phyloP scores from a whole-genome alignment of 2,797 vertebrate genomes.

The Poeciliopsis gracilis region DNA sequence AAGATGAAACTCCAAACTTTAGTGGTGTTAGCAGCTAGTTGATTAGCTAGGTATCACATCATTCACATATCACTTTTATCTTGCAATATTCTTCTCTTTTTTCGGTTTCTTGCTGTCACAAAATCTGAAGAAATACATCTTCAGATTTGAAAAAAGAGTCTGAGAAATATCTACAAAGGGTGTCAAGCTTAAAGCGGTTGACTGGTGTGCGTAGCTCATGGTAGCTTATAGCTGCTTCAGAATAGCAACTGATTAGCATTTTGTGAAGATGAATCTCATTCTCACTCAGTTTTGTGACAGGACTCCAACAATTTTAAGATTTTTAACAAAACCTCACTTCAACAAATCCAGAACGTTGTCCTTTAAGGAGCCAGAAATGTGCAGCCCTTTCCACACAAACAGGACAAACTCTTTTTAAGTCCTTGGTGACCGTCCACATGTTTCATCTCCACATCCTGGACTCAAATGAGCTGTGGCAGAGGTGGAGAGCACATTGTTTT shows the following conservation, averaged over 20 bases:
- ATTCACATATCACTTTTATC: too few relatives aligned
- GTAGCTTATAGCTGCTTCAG: not conserved
- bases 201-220: not conserved
- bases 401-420: slow-evolving; percentile 39
- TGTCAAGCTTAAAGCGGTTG: not conserved
- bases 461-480: slow-evolving; percentile 58
- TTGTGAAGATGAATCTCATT: not conserved
- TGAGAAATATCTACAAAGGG: not conserved
- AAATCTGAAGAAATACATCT: not conserved
- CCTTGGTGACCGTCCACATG: slow-evolving; percentile 55
- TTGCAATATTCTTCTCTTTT: too few relatives aligned
- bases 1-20: not conserved
- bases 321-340: not conserved
- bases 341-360: slow-evolving; percentile 13
- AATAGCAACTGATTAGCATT: not conserved
- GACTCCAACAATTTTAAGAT: not conserved
- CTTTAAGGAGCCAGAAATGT: slow-evolving; percentile 26
- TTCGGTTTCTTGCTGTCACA: not conserved
- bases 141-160: too few relatives aligned
- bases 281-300: not conserved
- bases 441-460: slow-evolving; percentile 48
- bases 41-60: too few relatives aligned
- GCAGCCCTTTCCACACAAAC: slow-evolving; percentile 55
- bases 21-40: not conserved
- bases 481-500: slow-evolving; percentile 73